Conservation (phyloP, 2,797 vertebrate genomes). For the Rhinogobio ventralis region DNA sequence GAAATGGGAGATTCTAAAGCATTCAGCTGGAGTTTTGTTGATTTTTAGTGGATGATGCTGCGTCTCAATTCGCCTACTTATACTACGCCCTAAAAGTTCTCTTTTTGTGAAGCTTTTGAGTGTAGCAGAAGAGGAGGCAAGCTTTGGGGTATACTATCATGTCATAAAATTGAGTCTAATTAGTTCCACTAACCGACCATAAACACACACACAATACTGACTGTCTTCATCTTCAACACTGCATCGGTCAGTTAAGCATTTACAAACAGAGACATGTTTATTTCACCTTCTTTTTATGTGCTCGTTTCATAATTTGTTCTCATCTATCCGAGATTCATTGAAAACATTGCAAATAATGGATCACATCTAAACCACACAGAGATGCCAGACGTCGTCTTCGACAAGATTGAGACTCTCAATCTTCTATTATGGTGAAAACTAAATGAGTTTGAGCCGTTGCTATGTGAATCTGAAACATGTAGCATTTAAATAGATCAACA, state of each 20-base stretch:
- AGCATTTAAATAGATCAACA: neutral
- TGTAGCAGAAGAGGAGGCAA: neutral
- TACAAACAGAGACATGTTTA: neutral
- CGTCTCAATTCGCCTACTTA: too few species aligned
- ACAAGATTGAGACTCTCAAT: neutral
- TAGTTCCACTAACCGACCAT: neutral
- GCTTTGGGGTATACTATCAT: neutral
- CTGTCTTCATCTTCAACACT: neutral
- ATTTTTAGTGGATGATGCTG: neutral
- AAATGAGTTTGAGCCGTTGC: neutral
- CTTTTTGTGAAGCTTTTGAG: neutral
- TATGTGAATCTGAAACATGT: neutral
- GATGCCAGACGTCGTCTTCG: neutral
- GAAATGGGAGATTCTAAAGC: neutral
- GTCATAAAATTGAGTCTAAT: neutral
- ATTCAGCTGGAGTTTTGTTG: neutral
- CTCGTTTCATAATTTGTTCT: neutral
- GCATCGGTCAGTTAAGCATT: neutral
- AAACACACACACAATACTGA: neutral
- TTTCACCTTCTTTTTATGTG: neutral
- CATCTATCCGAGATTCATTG: neutral
- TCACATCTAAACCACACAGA: too few species aligned
- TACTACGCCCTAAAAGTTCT: too few species aligned
- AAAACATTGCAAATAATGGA: neutral
- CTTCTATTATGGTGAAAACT: too few species aligned